Conservation (phyloP, 2,888 invertebrate species). For the Xanthorhoe designata region DNA sequence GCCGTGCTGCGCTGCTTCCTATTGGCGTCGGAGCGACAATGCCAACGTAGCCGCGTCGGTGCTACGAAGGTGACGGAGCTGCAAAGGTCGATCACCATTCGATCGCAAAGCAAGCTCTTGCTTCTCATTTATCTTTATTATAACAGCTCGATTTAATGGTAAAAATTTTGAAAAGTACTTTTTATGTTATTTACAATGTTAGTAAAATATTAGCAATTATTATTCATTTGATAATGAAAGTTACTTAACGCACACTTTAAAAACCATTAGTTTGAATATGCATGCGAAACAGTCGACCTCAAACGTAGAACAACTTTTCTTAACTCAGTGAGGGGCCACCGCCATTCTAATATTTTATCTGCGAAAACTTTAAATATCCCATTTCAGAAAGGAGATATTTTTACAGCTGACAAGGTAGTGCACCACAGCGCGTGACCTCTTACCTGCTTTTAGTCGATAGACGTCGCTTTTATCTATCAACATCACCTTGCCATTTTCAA, state of each 20-base stretch:
- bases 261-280: conserved; percentile 54
- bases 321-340: conserved; percentile 56
- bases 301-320: conserved; percentile 65
- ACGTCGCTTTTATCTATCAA: conserved; percentile 33
- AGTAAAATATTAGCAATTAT: background rate
- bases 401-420: conserved; percentile 7
- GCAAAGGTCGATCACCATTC: conserved; percentile 75
- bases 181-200: background rate
- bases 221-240: conserved; percentile 9
- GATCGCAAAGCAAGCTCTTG: conserved; percentile 45
- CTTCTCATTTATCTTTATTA: conserved; percentile 45
- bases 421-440: conserved; percentile 16
- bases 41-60: conserved; percentile 68
- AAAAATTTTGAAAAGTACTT: background rate
- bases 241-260: conserved; percentile 42
- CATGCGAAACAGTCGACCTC: conserved; percentile 62
- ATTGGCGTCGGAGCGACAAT: conserved; percentile 82
- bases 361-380: conserved; percentile 28
- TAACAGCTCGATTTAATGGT: background rate
- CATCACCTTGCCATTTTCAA: conserved; percentile 30
- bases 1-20: conserved; percentile 77
- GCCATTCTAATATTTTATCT: conserved; percentile 57
- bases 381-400: conserved; percentile 24
- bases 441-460: conserved; percentile 9
- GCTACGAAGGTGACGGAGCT: conserved; percentile 76